A percentile compares a stretch with the other conserved stretches of the same genome.
phyloP scores from a whole-genome alignment of 2,888 invertebrate species.

The Clitarchus hookeri region DNA sequence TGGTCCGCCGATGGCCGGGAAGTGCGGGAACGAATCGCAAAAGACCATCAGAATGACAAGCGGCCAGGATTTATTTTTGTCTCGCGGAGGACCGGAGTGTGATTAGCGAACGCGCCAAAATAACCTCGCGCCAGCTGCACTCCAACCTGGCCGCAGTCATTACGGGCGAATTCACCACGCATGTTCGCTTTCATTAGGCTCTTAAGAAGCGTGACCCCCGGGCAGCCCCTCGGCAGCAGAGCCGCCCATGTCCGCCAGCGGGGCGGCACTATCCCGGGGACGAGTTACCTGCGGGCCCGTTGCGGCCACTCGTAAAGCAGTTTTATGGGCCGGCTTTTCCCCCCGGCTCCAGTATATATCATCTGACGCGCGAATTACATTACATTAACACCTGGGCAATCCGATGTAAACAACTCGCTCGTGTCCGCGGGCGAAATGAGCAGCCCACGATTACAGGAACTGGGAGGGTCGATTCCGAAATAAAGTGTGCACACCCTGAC shows the following conservation, averaged over 20 bases:
- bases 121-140: neutral
- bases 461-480: no score
- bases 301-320: neutral
- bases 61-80: neutral
- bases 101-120: constrained; percentile 14
- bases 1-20: neutral
- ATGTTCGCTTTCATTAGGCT: neutral
- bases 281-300: neutral
- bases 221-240: neutral
- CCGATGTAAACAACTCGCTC: neutral
- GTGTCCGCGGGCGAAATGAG: neutral
- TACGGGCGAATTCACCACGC: constrained; percentile 7
- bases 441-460: neutral
- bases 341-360: neutral
- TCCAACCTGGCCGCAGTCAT: neutral
- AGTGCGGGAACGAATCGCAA: neutral
- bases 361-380: neutral
- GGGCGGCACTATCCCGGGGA: neutral
- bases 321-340: neutral
- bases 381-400: neutral
- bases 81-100: neutral
- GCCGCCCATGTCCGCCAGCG: neutral
- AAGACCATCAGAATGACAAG: constrained; percentile 7
- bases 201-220: neutral
- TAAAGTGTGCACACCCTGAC: no score